Evolutionary conservation across 2,888 invertebrate species (phyloP), one percentile per base, ranked within the genome.

Genomic region (Scaptomyza polygonia): DNA sequence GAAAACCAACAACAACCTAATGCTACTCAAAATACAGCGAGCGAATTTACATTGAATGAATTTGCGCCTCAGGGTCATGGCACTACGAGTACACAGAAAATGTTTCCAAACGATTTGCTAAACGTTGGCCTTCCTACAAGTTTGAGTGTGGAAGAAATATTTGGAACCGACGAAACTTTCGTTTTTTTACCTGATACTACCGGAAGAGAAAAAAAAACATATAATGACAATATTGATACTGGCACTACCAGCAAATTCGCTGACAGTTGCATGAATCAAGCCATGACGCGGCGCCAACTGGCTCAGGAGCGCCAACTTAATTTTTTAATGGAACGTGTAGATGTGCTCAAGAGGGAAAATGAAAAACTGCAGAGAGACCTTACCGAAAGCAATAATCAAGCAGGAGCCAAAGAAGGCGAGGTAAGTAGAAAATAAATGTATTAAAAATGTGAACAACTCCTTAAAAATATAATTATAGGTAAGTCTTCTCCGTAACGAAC

Each of bases 231-330:
- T 27, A 9, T 21, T 7, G 27, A 47, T 16, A 14, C 5, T 14
- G n/a, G 12, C 8, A 25, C 11, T n/a, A 9, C 45, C 30, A 12
- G 7, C 5, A 52, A 58, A 34, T 44, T 9, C 14, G n/a, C 2
- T 12, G 47, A 52, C 5, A 18, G 2, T 32, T 34, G 56, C 0
- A 6, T 39, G 0, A 76, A 45, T 16, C 69, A 72, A 49, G 77
- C 68, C 18, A 68, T 78, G 21, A 72, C 64, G 3, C 75, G 86
- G 1, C 86, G 89, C 0, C 89, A 89, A 57, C 67, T 87, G 43
- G 89, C 89, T 2, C 81, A 89, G 16, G 89, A 89, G 48, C 78
- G 89, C 0, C 91, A 91, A 59, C 82, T 91, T 0, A 89, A 91
- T 45, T 89, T 90, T 49, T 68, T 91, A 12, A 89, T 88, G 86